Conservation (phyloP, 2,888 invertebrate species). For the Cremastinae sp. region DNA sequence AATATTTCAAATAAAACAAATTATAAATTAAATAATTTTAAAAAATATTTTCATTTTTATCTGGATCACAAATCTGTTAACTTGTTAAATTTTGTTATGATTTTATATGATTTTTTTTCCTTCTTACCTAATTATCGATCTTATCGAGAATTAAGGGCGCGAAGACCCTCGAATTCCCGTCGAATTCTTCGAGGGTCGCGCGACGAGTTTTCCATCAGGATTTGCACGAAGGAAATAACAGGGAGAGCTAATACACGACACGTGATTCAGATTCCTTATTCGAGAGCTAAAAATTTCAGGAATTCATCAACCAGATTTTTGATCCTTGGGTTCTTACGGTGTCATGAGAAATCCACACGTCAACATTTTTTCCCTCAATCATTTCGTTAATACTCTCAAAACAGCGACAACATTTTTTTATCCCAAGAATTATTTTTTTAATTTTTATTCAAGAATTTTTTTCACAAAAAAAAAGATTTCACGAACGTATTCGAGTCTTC, state of each 20-base stretch:
- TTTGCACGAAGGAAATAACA: slow-evolving; percentile 29
- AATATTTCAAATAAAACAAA: too few relatives aligned
- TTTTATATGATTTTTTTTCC: too few relatives aligned
- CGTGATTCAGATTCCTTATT: slow-evolving; percentile 32
- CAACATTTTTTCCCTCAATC: too few relatives aligned
- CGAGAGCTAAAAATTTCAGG: slow-evolving; percentile 15
- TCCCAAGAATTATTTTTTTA: slow-evolving; percentile 1
- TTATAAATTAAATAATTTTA: too few relatives aligned
- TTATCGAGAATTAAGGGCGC: neutral
- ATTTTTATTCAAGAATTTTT: slow-evolving; percentile 64
- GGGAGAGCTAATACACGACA: slow-evolving; percentile 43
- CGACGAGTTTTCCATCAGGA: slow-evolving; percentile 45
- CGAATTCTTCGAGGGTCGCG: slow-evolving; percentile 71
- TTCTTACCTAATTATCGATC: too few relatives aligned
- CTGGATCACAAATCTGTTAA: too few relatives aligned
- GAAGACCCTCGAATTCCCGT: slow-evolving; percentile 62
- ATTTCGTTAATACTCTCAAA: too few relatives aligned
- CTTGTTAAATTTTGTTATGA: too few relatives aligned
- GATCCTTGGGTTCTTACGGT: neutral
- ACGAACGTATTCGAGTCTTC: slow-evolving; percentile 25
- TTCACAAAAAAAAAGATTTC: slow-evolving; percentile 43
- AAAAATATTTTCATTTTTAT: too few relatives aligned
- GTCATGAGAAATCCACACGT: neutral
- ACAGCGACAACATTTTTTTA: too few relatives aligned
- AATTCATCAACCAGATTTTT: slow-evolving; percentile 37